Evolutionary conservation across 2,797 vertebrate species (phyloP), one percentile per base, ranked within the genome.

Genomic region (Gymnothorax reevesii): DNA sequence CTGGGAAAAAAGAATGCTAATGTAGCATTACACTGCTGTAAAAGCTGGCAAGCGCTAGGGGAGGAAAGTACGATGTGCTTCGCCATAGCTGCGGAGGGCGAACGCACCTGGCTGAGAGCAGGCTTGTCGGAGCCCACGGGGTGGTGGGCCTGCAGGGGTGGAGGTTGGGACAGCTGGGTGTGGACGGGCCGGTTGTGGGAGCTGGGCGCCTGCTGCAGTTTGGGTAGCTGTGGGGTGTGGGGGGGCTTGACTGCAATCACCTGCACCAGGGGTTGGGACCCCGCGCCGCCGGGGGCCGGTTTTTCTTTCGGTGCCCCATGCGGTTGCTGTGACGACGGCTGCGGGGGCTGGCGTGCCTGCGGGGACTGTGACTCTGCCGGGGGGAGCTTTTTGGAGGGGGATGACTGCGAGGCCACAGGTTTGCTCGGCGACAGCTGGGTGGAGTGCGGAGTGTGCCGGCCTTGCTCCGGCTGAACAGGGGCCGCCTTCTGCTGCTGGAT

Each of bases 161-260:
- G 97, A 57, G 97, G 97, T 93, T 97, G 98, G 64, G 98, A 98
- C 92, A 97, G 96, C 87, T 97, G 95, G 12, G 97, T 96, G 91
- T 99, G 98, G 92, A 97, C 96, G 88, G 97, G 98, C 90, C 98
- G 95, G 95, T 99, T 97, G 95, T 97, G 98, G 84, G 98, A 97
- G 2, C 97, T 98, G 87, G 98, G 98, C 49, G 98, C 97, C 90
- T 99, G 98, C 92, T 99, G 98, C 66, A 99, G 96, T 91, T 97
- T 97, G 8, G 98, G 98, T 83, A 99, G 97, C 94, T 98, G 98
- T 0, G 94, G 96, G 0, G 96, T 97, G 91, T 98, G 94, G 8
- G 94, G 96, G 77, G 97, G 95, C 92, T 98, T 98, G 89, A 96
- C 94, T 1, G 95, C 92, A 1, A 96, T 88, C 87, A 96, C 95